Evolutionary conservation across 2,113 vertebrate genomes (phyloP), one percentile per base, ranked within the genome.

Genomic region (Grallaria varia): DNA sequence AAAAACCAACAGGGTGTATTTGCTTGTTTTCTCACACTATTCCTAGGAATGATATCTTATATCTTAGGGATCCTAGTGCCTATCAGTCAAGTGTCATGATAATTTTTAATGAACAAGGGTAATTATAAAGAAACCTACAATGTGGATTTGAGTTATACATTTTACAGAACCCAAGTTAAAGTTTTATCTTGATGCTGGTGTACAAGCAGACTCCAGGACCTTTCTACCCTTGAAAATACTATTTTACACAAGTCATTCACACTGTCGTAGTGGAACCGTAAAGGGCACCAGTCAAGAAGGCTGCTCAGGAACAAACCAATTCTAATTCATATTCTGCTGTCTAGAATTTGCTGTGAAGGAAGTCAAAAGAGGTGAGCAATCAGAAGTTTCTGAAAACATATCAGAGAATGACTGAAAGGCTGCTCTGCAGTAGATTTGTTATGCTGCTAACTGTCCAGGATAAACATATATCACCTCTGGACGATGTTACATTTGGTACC

Each of bases 231-330:
- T 92, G 60, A 91, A 87, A 91, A 82, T 31, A 53, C 22, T 31
- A 7, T 80, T 92, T 84, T 52, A 78, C 4, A 7, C 6, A 72
- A 72, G 62, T 64, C 22, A 71, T 68, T 60, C 44, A 39, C 53
- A 75, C 10, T 71, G 89, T 87, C 62, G 64, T 73, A 63, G 35
- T 8, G 11, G 31, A 91, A 87, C 6, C 0, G 1, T 55, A 56
- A 85, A 85, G 87, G 78, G 24, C 78, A 90, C 13, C 28, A 73
- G 67, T 93, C 88, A 94, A 93, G 67, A 67, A 92, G 53, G 25
- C 28, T 89, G 35, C 47, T 75, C 71, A 58, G 77, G 52, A 39
- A 79, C 60, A 49, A 84, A 94, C 42, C 27, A 91, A 59, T 40
- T 66, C 8, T 75, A 76, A 88, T 72, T 82, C n/a, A 16, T 85